Evolutionary conservation across 2,113 vertebrate species (phyloP).

Genomic region (Ahaetulla prasina): DNA sequence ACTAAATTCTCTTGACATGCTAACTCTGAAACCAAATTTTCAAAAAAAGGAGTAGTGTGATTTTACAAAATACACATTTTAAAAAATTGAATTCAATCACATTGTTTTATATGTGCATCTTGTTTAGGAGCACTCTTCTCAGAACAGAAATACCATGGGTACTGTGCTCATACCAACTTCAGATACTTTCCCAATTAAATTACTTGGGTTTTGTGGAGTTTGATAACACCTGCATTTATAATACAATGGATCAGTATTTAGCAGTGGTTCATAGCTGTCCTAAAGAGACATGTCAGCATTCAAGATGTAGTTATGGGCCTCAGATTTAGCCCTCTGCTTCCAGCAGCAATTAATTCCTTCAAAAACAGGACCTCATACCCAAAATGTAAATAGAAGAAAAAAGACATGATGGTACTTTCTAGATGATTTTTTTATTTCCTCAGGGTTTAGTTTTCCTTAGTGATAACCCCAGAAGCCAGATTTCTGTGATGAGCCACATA

Average conservation of each 20-base stretch:
- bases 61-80: neutral
- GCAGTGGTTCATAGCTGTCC: too few species aligned
- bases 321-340: neutral
- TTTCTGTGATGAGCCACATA: neutral
- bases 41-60: neutral
- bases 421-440: neutral
- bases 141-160: neutral
- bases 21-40: neutral
- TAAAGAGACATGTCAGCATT: neutral
- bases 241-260: neutral
- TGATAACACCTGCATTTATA: neutral
- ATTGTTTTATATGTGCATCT: neutral
- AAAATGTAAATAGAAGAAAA: neutral
- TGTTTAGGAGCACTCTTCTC: neutral
- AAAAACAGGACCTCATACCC: neutral
- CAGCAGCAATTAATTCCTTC: neutral
- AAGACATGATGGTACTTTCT: neutral
- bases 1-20: neutral
- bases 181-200: neutral
- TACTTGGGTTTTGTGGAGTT: neutral
- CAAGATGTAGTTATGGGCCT: neutral
- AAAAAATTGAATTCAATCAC: neutral
- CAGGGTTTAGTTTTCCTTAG: neutral
- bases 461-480: neutral
- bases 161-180: neutral